Evolutionary conservation across 1,140 invertebrate species (phyloP).

Genomic region (Zaprionus nigranus): DNA sequence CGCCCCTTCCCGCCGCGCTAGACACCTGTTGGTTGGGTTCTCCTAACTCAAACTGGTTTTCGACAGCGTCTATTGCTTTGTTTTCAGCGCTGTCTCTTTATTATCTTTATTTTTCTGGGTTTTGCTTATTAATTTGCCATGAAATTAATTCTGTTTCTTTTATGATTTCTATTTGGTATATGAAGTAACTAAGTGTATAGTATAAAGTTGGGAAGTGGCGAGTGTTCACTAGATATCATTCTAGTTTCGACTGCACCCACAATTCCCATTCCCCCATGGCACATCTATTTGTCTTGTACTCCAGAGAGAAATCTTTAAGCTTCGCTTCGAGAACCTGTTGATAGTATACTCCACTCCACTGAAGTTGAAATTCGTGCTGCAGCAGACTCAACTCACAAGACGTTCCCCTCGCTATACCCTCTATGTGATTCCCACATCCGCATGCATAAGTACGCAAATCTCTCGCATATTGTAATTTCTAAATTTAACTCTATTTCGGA

Average conservation of each 20-base stretch:
- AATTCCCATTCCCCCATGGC: conserved; percentile 15
- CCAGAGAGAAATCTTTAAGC: conserved; percentile 6
- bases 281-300: conserved; percentile 1
- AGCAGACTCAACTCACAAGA: conserved; percentile 14
- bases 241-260: conserved; percentile 1
- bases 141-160: conserved; percentile 36
- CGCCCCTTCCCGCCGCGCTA: conserved; percentile 2
- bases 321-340: conserved; percentile 20
- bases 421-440: conserved; percentile 16
- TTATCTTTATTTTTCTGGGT: conserved; percentile 36
- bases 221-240: background rate
- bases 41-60: conserved; percentile 66
- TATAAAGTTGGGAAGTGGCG: background rate
- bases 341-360: conserved; percentile 26
- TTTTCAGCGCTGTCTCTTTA: conserved; percentile 40
- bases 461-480: conserved; percentile 38
- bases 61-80: conserved; percentile 25
- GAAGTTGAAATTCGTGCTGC: conserved; percentile 45
- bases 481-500: conserved; percentile 30
- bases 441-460: conserved; percentile 11
- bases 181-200: background rate
- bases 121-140: conserved; percentile 37
- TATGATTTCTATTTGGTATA: conserved; percentile 4
- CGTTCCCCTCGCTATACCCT: background rate
- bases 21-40: conserved; percentile 62